Evolutionary conservation across 2,888 invertebrate species (phyloP).

Genomic region (Chouioia cunea): DNA sequence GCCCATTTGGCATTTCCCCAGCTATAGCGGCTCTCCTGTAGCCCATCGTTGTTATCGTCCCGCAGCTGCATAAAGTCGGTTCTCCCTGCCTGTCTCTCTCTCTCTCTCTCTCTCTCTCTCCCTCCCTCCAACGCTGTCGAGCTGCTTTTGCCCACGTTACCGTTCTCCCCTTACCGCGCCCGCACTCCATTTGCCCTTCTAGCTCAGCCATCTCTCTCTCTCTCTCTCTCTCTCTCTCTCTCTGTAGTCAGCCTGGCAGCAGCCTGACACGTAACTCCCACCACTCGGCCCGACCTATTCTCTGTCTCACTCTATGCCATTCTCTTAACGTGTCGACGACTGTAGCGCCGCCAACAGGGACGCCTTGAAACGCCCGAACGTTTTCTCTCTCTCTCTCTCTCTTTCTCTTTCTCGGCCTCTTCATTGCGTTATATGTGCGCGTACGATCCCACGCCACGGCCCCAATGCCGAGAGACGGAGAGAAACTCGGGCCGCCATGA

Average conservation of each 20-base stretch:
- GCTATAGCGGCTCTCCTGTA: slow-evolving; percentile 69
- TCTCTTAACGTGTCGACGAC: slow-evolving; percentile 46
- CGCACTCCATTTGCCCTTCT: slow-evolving; percentile 27
- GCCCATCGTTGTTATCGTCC: slow-evolving; percentile 71
- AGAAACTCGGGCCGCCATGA: slow-evolving; percentile 40
- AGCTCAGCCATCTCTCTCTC: slow-evolving; percentile 12
- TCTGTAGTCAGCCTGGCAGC: slow-evolving; percentile 42
- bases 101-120: slow-evolving; percentile 38
- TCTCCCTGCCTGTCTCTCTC: slow-evolving; percentile 58
- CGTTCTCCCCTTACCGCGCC: slow-evolving; percentile 20
- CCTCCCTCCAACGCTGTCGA: slow-evolving; percentile 18
- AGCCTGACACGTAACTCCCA: slow-evolving; percentile 49
- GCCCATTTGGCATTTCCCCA: slow-evolving; percentile 70
- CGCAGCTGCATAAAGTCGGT: slow-evolving; percentile 71
- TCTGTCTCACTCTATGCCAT: slow-evolving; percentile 40
- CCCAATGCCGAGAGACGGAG: slow-evolving; percentile 41
- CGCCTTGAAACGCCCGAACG: slow-evolving; percentile 47
- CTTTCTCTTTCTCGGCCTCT: slow-evolving; percentile 17
- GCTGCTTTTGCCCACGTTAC: slow-evolving; percentile 45
- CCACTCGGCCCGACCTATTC: slow-evolving; percentile 42
- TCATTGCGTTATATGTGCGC: slow-evolving; percentile 36
- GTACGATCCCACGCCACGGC: slow-evolving; percentile 46
- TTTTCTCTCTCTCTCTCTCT: slow-evolving; percentile 29
- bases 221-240: slow-evolving; percentile 20
- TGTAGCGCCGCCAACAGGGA: slow-evolving; percentile 52